Evolutionary conservation across 2,888 invertebrate species (phyloP).

Genomic region (Serrognathus titanus): DNA sequence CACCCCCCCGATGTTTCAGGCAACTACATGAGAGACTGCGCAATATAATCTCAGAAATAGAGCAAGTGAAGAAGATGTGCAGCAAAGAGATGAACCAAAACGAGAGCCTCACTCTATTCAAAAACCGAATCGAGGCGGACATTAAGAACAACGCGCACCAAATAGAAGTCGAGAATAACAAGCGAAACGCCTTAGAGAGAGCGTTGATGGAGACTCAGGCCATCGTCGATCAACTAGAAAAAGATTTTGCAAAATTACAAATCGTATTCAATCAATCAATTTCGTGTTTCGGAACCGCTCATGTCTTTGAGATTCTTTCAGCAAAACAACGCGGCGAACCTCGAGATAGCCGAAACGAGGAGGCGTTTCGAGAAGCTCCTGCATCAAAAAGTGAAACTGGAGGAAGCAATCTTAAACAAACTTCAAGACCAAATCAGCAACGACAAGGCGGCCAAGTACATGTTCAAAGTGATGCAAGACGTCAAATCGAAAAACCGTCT

Average conservation of each 20-base stretch:
- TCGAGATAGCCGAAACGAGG: background rate
- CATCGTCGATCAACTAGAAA: constrained; percentile 60
- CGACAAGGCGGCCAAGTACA: constrained; percentile 60
- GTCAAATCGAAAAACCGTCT: constrained; percentile 49
- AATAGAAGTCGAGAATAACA: constrained; percentile 55
- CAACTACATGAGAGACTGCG: constrained; percentile 48
- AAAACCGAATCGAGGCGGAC: constrained; percentile 58
- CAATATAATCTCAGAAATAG: constrained; percentile 52
- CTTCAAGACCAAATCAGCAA: constrained; percentile 67
- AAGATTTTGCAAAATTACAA: constrained; percentile 55
- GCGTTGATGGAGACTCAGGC: constrained; percentile 56
- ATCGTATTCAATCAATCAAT: too few species aligned
- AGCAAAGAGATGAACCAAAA: constrained; percentile 65
- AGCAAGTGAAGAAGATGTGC: constrained; percentile 63
- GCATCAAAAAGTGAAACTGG: constrained; percentile 57
- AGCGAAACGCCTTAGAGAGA: constrained; percentile 51
- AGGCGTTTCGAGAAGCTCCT: constrained; percentile 54
- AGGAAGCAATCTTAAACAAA: constrained; percentile 61
- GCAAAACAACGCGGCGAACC: constrained; percentile 3
- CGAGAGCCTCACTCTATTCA: constrained; percentile 60
- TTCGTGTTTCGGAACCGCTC: too few species aligned
- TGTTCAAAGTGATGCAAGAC: constrained; percentile 52
- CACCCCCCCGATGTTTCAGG: constrained; percentile 44
- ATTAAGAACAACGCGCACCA: constrained; percentile 49
- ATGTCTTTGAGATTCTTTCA: background rate